Evolutionary conservation across 2,113 vertebrate genomes (phyloP).

Genomic region (Leucoraja erinaceus): DNA sequence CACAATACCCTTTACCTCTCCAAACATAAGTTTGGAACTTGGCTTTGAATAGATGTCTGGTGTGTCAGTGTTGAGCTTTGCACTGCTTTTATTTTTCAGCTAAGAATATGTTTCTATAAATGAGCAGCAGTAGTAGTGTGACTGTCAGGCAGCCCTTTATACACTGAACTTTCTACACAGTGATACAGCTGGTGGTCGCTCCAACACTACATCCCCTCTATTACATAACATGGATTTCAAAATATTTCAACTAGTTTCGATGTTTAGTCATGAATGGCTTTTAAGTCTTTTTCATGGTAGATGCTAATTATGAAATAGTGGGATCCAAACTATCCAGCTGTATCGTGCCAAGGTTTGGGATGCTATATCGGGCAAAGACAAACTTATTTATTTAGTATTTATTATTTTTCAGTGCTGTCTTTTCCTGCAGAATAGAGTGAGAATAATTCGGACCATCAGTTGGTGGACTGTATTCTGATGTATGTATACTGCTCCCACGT

Average conservation of each 20-base stretch:
- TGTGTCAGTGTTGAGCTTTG: conserved; percentile 47
- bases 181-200: conserved; percentile 47
- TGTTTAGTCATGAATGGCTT: conserved; percentile 6
- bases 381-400: conserved; percentile 63
- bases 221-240: conserved; percentile 53
- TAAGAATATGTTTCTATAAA: conserved; percentile 48
- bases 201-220: conserved; percentile 49
- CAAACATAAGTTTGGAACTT: not conserved
- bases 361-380: conserved; percentile 48
- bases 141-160: conserved; percentile 45
- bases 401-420: conserved; percentile 43
- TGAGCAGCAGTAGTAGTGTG: conserved; percentile 49
- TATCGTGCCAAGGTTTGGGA: conserved; percentile 47
- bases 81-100: conserved; percentile 46
- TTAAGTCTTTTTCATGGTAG: conserved; percentile 45
- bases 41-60: conserved; percentile 2
- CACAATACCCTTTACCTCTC: not conserved
- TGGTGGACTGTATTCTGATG: not conserved
- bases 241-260: conserved; percentile 42
- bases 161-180: conserved; percentile 44
- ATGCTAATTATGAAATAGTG: conserved; percentile 49
- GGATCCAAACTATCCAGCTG: conserved; percentile 16
- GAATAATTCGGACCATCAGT: conserved; percentile 30
- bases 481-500: not conserved
- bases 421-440: conserved; percentile 3